A percentile compares a stretch with the other conserved stretches of the same genome.
Evolutionary conservation across 2,797 vertebrate genomes (phyloP).

Genomic region (Loriculus beryllinus): DNA sequence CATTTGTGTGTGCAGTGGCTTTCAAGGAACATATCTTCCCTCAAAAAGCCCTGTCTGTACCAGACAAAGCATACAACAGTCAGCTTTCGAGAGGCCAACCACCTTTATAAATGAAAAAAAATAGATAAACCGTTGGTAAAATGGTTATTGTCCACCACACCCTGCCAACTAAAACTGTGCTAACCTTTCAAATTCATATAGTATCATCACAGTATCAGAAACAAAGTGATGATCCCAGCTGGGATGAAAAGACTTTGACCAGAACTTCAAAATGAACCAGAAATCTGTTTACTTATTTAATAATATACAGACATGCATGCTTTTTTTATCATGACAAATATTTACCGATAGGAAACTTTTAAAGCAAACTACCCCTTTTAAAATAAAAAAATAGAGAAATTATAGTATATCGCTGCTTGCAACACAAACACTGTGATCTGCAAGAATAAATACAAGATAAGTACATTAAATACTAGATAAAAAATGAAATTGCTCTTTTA

Average conservation of each 20-base stretch:
- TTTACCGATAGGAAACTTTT: constrained; percentile 30
- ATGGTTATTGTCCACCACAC: neutral
- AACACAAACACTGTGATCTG: constrained; percentile 6
- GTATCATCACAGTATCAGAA: neutral
- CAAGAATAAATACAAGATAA: constrained; percentile 66
- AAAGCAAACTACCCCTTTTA: neutral
- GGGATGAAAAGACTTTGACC: neutral
- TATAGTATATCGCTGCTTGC: neutral
- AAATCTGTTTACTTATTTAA: constrained; percentile 16
- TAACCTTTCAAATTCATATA: neutral
- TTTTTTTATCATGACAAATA: neutral
- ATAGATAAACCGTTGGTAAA: neutral
- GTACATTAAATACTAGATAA: constrained; percentile 26
- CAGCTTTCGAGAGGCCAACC: neutral
- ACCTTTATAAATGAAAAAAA: neutral
- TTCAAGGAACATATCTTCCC: neutral
- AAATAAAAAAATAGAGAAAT: neutral
- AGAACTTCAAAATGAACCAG: constrained; percentile 1
- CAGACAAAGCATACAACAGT: neutral
- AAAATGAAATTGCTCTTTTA: neutral
- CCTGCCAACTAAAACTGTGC: neutral
- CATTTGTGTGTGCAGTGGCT: neutral
- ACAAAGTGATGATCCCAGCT: neutral
- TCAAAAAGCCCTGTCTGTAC: neutral
- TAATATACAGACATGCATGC: neutral